Conservation (phyloP, 2,797 vertebrate genomes). For the Pantherophis vulpinus region DNA sequence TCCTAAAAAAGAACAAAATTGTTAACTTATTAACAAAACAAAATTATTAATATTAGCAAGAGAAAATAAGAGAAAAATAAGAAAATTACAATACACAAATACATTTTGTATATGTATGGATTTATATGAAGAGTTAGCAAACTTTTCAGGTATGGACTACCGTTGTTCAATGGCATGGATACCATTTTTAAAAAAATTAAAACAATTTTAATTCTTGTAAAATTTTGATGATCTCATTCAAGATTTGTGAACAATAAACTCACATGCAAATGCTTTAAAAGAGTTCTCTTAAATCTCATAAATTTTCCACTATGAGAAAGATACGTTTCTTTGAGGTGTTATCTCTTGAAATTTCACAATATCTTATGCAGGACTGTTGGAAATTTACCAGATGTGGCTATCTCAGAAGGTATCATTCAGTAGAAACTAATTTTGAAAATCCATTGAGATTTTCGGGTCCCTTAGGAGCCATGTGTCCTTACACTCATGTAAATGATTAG, state of each 20-base stretch:
- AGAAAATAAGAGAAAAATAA: not conserved
- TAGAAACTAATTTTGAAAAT: not conserved
- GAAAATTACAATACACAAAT: not conserved
- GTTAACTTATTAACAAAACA: not conserved
- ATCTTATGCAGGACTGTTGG: not conserved
- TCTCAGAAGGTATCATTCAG: not conserved
- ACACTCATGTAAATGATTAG: not conserved
- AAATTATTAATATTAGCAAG: not conserved
- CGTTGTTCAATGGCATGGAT: not conserved
- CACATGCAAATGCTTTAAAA: not conserved
- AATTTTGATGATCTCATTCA: not conserved
- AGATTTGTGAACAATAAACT: not conserved
- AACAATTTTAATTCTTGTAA: not conserved
- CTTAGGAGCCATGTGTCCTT: not conserved
- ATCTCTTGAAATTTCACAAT: not conserved
- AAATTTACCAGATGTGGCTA: not conserved
- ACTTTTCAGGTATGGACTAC: not conserved
- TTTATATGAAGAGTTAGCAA: not conserved
- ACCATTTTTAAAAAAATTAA: not conserved
- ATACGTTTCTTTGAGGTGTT: not conserved
- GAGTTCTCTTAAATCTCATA: not conserved
- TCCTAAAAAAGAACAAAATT: not conserved
- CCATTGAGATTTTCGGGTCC: not conserved
- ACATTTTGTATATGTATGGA: not conserved
- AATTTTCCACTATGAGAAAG: not conserved